Conservation (phyloP, 30 jellyfish, hydroid and myxozoan genomes). For the Catostylus mosaicus region DNA sequence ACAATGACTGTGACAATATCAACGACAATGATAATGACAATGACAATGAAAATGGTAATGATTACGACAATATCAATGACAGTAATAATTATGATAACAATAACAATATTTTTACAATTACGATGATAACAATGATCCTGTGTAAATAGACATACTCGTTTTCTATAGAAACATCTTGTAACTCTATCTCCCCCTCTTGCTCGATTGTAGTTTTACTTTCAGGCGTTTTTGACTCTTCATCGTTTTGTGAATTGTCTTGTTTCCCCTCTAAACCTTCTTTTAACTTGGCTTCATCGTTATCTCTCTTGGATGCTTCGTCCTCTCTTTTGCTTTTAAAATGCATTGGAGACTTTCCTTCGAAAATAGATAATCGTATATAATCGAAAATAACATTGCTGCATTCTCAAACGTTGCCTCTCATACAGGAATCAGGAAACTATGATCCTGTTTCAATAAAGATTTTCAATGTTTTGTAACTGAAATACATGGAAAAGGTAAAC, state of each 20-base stretch:
- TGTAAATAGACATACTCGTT: constrained; percentile 56
- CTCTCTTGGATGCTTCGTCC: background rate
- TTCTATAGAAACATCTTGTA: constrained; percentile 34
- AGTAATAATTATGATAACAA: too few relatives aligned
- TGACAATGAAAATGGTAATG: too few relatives aligned
- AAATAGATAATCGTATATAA: background rate
- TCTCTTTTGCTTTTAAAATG: background rate
- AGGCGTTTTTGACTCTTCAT: constrained; percentile 2
- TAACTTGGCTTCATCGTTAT: background rate
- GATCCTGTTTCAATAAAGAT: too few relatives aligned
- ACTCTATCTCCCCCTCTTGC: constrained; percentile 11
- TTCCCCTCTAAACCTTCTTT: background rate
- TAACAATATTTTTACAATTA: too few relatives aligned
- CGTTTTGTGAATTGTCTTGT: background rate
- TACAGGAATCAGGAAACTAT: too few relatives aligned
- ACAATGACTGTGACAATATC: too few relatives aligned
- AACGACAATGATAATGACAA: too few relatives aligned
- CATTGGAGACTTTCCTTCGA: constrained; percentile 23
- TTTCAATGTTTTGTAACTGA: too few relatives aligned
- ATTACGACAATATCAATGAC: too few relatives aligned
- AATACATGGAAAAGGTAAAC: too few relatives aligned
- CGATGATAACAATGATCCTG: too few relatives aligned
- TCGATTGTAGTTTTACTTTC: background rate
- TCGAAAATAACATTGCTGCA: too few relatives aligned
- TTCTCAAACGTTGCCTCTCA: background rate